A percentile compares a stretch with the other conserved stretches of the same genome.
Conservation (phyloP, 2,888 invertebrate species). For the Euclidia mi region DNA sequence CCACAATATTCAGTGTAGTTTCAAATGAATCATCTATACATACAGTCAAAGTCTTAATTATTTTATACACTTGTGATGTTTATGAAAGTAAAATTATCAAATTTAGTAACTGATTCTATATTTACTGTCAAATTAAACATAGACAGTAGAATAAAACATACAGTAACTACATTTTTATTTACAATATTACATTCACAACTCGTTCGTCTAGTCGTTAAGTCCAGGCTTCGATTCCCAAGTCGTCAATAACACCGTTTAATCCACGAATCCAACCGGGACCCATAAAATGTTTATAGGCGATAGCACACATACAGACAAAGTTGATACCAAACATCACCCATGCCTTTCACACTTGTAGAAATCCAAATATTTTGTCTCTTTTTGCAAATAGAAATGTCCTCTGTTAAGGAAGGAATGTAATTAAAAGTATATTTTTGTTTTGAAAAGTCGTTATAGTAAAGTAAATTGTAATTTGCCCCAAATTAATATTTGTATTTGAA, state of each 20-base stretch:
- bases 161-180: too few relatives aligned
- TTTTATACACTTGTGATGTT: too few relatives aligned
- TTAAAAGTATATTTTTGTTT: slow-evolving; percentile 11
- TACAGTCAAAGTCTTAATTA: too few relatives aligned
- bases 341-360: not conserved
- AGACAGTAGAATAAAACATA: too few relatives aligned
- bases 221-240: slow-evolving; percentile 10
- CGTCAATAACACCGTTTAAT: slow-evolving; percentile 6
- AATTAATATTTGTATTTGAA: too few relatives aligned
- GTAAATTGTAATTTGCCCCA: not conserved
- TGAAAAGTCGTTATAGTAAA: not conserved
- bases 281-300: slow-evolving; percentile 19
- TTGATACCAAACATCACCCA: slow-evolving; percentile 6
- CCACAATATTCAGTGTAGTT: too few relatives aligned
- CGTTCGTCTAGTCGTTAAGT: slow-evolving; percentile 2
- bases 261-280: slow-evolving; percentile 11
- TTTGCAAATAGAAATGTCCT: not conserved
- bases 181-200: not conserved
- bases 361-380: not conserved
- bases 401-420: not conserved
- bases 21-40: too few relatives aligned
- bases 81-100: too few relatives aligned
- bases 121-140: too few relatives aligned
- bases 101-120: too few relatives aligned
- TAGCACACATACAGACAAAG: too few relatives aligned